Evolutionary conservation across 2,888 invertebrate species (phyloP).

Genomic region (Shargacucullia verbasci): DNA sequence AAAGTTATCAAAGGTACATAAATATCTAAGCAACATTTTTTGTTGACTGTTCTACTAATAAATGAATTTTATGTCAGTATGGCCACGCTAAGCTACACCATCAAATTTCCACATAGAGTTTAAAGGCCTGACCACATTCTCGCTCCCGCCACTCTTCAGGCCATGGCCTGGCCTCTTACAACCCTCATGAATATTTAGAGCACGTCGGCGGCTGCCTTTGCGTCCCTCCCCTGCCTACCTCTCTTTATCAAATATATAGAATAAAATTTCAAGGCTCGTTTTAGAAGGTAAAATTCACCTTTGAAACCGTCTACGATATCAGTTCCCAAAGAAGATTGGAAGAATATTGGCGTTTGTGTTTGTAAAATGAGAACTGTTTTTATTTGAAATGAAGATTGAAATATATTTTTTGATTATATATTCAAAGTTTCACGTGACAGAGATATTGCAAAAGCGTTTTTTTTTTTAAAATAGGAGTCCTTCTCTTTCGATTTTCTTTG

Average conservation of each 20-base stretch:
- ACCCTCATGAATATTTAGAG: slow-evolving; percentile 62
- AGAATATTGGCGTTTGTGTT: slow-evolving; percentile 15
- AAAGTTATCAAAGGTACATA: too few species aligned
- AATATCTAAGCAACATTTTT: too few species aligned
- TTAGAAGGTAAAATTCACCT: slow-evolving; percentile 40
- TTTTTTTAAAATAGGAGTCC: too few species aligned
- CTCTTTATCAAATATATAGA: slow-evolving; percentile 55
- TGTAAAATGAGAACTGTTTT: slow-evolving; percentile 8
- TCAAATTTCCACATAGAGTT: background rate
- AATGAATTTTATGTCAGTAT: background rate
- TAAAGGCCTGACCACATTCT: slow-evolving; percentile 9
- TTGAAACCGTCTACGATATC: slow-evolving; percentile 23
- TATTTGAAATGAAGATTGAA: too few species aligned
- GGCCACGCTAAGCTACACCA: background rate
- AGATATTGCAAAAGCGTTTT: too few species aligned
- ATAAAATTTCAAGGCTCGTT: slow-evolving; percentile 42
- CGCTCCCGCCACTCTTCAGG: slow-evolving; percentile 13
- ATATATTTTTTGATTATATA: too few species aligned
- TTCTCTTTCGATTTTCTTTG: too few species aligned
- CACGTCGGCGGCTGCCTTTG: slow-evolving; percentile 54
- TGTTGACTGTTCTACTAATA: too few species aligned
- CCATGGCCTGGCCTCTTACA: slow-evolving; percentile 26
- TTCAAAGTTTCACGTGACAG: too few species aligned
- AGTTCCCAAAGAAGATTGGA: slow-evolving; percentile 31
- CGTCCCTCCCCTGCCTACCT: slow-evolving; percentile 46